Evolutionary conservation across 2,113 vertebrate species (phyloP), one percentile per base, ranked within the genome.

Genomic region (Anguilla japonica): DNA sequence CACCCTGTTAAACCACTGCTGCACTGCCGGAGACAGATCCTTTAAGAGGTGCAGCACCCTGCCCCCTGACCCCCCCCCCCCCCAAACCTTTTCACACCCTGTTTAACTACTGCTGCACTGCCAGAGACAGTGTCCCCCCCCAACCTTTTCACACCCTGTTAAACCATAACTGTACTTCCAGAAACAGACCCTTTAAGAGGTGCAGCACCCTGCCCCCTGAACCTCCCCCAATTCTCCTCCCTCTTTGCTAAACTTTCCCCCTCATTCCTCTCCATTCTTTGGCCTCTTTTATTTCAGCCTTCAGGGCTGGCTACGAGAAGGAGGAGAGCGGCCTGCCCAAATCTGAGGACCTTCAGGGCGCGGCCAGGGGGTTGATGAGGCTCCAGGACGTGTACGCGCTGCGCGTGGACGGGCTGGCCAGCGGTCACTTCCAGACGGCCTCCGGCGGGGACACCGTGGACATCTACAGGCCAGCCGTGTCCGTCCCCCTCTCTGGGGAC

Each of bases 341-440:
- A 67, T 90, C 94, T 0, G 97, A 98, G 88, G 98, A 99, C 90
- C 94, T 99, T 2, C 95, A 94, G 0, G 98, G 98, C 41, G 98
- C 98, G 0, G 98, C 97, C 0, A 89, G 88, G 88, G 98, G 95
- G 0, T 92, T 99, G 89, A 97, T 99, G 97, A 91, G 98, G 82
- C 94, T 99, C 88, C 98, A 99, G 94, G 98, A 99, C 0, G 97
- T 99, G 41, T 99, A 99, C 0, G 89, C 92, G 0, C 96, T 99
- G 53, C 96, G 91, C 0, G 96, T 98, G 57, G 93, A 94, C 57
- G 96, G 95, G 16, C 90, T 99, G 15, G 96, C 94, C 29, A 92
- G 79, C 0, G 98, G 98, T 0, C 57, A 93, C 85, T 98, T 99
- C 92, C 97, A 96, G 91, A 95, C 89, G 53, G 83, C 91, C 2